Conservation (phyloP, 2,113 vertebrate species). For the Telmatochromis sp. region DNA sequence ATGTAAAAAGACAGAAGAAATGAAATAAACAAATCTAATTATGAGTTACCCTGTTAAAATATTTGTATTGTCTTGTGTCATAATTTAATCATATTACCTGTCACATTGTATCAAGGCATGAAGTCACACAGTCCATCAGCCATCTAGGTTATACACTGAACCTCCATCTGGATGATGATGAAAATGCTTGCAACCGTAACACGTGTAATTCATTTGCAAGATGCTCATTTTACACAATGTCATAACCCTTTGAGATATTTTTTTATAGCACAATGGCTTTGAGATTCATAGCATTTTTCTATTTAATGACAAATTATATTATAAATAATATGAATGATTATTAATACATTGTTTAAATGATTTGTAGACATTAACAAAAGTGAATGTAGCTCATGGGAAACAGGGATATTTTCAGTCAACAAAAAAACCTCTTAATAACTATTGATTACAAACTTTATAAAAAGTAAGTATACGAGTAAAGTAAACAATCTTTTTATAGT, state of each 20-base stretch:
- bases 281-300: background rate
- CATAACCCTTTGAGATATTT: background rate
- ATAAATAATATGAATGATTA: background rate
- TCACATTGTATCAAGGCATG: slow-evolving; percentile 20
- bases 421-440: background rate
- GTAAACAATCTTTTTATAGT: background rate
- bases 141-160: slow-evolving; percentile 5
- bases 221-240: slow-evolving; percentile 15
- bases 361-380: background rate
- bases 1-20: background rate
- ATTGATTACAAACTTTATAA: background rate
- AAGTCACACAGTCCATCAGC: slow-evolving; percentile 25
- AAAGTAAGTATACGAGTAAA: background rate
- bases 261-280: background rate
- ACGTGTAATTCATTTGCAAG: slow-evolving; percentile 5
- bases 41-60: slow-evolving; percentile 2
- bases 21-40: background rate
- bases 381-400: background rate
- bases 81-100: slow-evolving; percentile 28
- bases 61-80: slow-evolving; percentile 30
- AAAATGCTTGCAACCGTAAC: slow-evolving; percentile 10
- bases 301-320: background rate
- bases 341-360: background rate
- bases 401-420: background rate
- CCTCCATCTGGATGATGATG: slow-evolving; percentile 10